A percentile compares a stretch with the other conserved stretches of the same genome.
These are phyloP conservation scores for Sturmia bella DNA, from an alignment of 2,888 invertebrate species.

Conservation along the genomic window DNA sequence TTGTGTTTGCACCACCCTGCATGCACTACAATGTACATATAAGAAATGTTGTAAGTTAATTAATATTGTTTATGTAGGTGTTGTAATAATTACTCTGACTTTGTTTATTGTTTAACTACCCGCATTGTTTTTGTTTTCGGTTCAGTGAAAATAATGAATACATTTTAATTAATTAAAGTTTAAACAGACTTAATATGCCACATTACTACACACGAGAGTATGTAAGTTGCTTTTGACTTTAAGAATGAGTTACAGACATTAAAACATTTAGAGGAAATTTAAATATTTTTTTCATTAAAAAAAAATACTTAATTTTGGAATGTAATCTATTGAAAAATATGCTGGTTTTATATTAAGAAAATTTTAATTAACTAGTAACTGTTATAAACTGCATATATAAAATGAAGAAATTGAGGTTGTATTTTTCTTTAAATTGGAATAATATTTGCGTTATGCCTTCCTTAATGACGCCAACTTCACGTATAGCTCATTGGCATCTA, in stretches of 20 bases:
- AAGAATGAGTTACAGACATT: too few relatives aligned
- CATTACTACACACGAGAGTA: too few relatives aligned
- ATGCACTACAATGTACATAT: background rate
- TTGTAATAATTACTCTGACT: constrained; percentile 16
- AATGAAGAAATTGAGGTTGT: too few relatives aligned
- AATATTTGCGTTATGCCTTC: too few relatives aligned
- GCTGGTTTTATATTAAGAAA: background rate
- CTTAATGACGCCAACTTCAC: too few relatives aligned
- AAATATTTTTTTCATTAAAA: background rate
- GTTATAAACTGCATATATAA: too few relatives aligned
- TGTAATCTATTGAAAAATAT: background rate
- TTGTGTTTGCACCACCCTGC: too few relatives aligned
- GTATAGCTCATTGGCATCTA: too few relatives aligned
- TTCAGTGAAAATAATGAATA: constrained; percentile 32
- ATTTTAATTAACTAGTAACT: background rate
- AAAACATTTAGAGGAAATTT: too few relatives aligned
- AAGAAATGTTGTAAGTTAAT: constrained; percentile 17
- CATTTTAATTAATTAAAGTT: constrained; percentile 20
- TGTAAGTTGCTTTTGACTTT: too few relatives aligned
- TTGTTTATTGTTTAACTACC: constrained; percentile 39
- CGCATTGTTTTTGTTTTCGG: constrained; percentile 36
- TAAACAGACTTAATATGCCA: background rate
- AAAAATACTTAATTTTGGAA: background rate
- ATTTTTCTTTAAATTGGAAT: too few relatives aligned
- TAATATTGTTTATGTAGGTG: constrained; percentile 17